Evolutionary conservation across 2,888 invertebrate genomes (phyloP), one percentile per base, ranked within the genome.

Genomic region (Hyalella azteca): DNA sequence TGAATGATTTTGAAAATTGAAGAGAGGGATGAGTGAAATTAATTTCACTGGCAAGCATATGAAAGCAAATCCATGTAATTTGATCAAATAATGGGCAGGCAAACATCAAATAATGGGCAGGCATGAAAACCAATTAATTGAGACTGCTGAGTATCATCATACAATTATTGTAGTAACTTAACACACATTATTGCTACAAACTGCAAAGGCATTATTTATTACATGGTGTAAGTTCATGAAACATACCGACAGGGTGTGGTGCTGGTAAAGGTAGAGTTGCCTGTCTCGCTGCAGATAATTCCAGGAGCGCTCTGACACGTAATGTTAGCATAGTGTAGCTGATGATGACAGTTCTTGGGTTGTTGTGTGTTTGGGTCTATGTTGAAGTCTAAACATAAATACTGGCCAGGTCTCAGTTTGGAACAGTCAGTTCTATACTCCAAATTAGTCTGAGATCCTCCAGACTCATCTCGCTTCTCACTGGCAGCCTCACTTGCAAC

Each of bases 161-260:
- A n/a, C n/a, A n/a, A n/a, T n/a, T n/a, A n/a, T n/a, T n/a, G n/a
- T n/a, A n/a, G n/a, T n/a, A n/a, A n/a, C n/a, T n/a, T n/a, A n/a
- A n/a, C n/a, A n/a, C n/a, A n/a, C n/a, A n/a, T n/a, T n/a, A n/a
- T n/a, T n/a, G n/a, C n/a, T n/a, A n/a, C n/a, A n/a, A n/a, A n/a
- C n/a, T n/a, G n/a, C n/a, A n/a, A n/a, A n/a, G n/a, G n/a, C n/a
- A n/a, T n/a, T n/a, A n/a, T n/a, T n/a, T n/a, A n/a, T n/a, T n/a
- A n/a, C n/a, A n/a, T n/a, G n/a, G n/a, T n/a, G n/a, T n/a, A n/a
- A n/a, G n/a, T n/a, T n/a, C n/a, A n/a, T n/a, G n/a, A n/a, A n/a
- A n/a, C n/a, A 78, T 95, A 97, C 90, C 94, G 93, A 89, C 98
- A 98, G 13, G 94, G 93, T 86, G 96, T 90, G 86, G 94, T 93